These are phyloP conservation scores for Melanostigma gelatinosum DNA, from an alignment of 2,113 vertebrate genomes.

Conservation along the genomic window DNA sequence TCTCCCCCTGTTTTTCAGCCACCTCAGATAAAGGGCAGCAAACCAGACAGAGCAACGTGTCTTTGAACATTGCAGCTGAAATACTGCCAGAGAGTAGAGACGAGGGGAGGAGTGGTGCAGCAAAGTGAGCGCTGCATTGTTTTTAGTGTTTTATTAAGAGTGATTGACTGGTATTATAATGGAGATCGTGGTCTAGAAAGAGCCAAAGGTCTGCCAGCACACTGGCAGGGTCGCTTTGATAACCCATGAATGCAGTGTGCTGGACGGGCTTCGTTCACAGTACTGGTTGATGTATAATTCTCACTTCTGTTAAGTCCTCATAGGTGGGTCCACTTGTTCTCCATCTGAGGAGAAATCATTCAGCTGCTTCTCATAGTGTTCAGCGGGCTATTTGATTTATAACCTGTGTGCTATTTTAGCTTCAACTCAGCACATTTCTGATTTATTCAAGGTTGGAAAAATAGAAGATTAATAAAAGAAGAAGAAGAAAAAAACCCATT, in stretches of 20 bases:
- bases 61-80: constrained; percentile 47
- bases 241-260: constrained; percentile 31
- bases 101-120: constrained; percentile 8
- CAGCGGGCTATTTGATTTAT: constrained; percentile 51
- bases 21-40: constrained; percentile 48
- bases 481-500: constrained; percentile 34
- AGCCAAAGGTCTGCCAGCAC: constrained; percentile 54
- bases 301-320: constrained; percentile 26
- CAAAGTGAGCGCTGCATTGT: constrained; percentile 26
- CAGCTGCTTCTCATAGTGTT: constrained; percentile 36
- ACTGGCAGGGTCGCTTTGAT: constrained; percentile 40
- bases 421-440: constrained; percentile 66
- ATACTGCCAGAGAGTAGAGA: constrained; percentile 26
- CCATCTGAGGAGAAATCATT: constrained; percentile 38
- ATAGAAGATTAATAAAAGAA: constrained; percentile 40
- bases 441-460: constrained; percentile 72
- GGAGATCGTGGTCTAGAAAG: constrained; percentile 51
- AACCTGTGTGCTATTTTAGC: constrained; percentile 53
- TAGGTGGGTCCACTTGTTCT: constrained; percentile 29
- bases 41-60: constrained; percentile 21
- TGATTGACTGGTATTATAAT: constrained; percentile 52
- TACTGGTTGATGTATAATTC: constrained; percentile 20
- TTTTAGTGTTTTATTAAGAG: constrained; percentile 53
- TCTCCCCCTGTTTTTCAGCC: constrained; percentile 35
- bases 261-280: constrained; percentile 12